These are phyloP conservation scores for Paramuricea clavata DNA, from an alignment of 92 coral and sea anemone species.

Conservation along the genomic window DNA sequence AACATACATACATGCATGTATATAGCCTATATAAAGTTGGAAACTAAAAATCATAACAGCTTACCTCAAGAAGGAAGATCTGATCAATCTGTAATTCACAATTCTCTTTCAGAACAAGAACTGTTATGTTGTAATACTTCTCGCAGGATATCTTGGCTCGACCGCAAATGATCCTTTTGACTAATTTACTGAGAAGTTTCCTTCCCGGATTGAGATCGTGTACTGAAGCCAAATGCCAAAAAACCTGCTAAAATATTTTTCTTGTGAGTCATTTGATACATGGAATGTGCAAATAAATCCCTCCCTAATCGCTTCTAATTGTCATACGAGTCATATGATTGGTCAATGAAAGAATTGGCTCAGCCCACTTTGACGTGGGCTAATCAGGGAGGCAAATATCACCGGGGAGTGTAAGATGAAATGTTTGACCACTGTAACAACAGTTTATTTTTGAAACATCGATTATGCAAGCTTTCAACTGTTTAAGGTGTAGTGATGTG, in stretches of 20 bases:
- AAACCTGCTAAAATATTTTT: neutral
- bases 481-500: too few relatives aligned
- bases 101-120: too few relatives aligned
- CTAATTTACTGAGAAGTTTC: neutral
- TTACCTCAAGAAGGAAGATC: too few relatives aligned
- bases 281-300: slow-evolving; percentile 3
- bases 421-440: neutral
- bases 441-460: neutral
- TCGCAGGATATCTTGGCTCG: too few relatives aligned
- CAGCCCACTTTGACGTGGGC: slow-evolving; percentile 23
- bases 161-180: too few relatives aligned
- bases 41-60: too few relatives aligned
- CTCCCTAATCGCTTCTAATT: neutral
- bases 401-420: neutral
- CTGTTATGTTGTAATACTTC: too few relatives aligned
- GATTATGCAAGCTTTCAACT: neutral
- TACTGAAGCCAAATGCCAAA: slow-evolving; percentile 2
- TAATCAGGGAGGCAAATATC: slow-evolving; percentile 4
- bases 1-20: too few relatives aligned
- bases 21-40: too few relatives aligned
- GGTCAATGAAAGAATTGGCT: neutral
- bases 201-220: neutral
- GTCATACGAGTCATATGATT: neutral
- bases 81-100: too few relatives aligned
- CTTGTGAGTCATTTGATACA: slow-evolving; percentile 20